Percentiles rank a stretch among this genome's conserved stretches.
phyloP scores from a whole-genome alignment of 2,888 invertebrate genomes.

The Andrena hattorfiana region DNA sequence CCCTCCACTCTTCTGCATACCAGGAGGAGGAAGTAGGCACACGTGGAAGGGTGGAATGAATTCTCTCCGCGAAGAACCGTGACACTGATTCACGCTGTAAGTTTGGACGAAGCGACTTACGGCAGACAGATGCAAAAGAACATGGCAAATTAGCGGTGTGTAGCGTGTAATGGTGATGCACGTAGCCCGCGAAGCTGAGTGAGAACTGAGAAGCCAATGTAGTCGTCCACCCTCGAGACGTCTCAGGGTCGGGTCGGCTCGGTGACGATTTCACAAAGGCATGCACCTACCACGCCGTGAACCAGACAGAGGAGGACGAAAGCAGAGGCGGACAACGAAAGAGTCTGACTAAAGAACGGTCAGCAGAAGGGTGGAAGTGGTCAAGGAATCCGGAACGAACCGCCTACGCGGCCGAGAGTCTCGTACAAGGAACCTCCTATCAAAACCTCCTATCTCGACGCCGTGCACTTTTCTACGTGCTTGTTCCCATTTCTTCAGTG shows the following conservation, averaged over 20 bases:
- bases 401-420: constrained; percentile 64
- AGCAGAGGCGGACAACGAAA: constrained; percentile 42
- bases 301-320: constrained; percentile 32
- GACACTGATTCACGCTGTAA: constrained; percentile 1
- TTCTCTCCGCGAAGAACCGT: not conserved
- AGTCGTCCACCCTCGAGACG: constrained; percentile 55
- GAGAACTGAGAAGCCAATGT: constrained; percentile 31
- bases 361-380: constrained; percentile 40
- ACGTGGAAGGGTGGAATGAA: constrained; percentile 9
- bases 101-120: not conserved
- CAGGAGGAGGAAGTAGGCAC: too few species aligned
- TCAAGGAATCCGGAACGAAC: constrained; percentile 74
- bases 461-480: constrained; percentile 34
- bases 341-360: constrained; percentile 43
- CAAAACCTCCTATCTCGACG: constrained; percentile 57
- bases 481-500: constrained; percentile 10
- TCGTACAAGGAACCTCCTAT: constrained; percentile 67
- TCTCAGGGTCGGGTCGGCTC: constrained; percentile 57
- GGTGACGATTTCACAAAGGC: constrained; percentile 62
- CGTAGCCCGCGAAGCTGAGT: not conserved
- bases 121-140: constrained; percentile 4
- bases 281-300: constrained; percentile 38
- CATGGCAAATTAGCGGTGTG: constrained; percentile 27
- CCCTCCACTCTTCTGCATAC: too few species aligned
- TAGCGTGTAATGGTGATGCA: constrained; percentile 14